These are phyloP conservation scores for Tinea pellionella DNA, from an alignment of 2,888 invertebrate species.

Conservation along the genomic window DNA sequence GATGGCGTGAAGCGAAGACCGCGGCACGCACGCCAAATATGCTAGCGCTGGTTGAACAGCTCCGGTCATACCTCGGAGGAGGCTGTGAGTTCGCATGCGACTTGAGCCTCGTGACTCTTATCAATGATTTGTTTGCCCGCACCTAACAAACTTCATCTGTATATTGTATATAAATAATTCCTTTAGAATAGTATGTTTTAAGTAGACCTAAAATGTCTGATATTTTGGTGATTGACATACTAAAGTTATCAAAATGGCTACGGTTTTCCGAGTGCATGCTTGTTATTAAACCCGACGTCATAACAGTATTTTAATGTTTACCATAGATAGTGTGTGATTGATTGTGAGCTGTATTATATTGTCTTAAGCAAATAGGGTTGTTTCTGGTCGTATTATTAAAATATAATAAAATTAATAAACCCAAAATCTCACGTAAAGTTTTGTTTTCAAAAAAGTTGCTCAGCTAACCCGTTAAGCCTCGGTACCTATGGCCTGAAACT, in stretches of 20 bases:
- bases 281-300: neutral
- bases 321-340: neutral
- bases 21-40: slow-evolving; percentile 57
- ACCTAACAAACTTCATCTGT: neutral
- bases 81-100: slow-evolving; percentile 60
- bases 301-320: neutral
- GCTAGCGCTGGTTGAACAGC: slow-evolving; percentile 68
- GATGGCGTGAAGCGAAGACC: slow-evolving; percentile 62
- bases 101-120: neutral
- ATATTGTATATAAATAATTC: neutral
- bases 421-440: too few relatives aligned
- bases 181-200: neutral
- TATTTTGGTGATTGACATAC: too few relatives aligned
- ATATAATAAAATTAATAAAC: too few relatives aligned
- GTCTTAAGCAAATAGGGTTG: neutral
- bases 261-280: neutral
- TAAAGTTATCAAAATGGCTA: neutral
- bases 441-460: too few relatives aligned
- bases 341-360: neutral
- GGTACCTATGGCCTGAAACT: too few relatives aligned
- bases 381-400: neutral
- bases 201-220: neutral
- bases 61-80: slow-evolving; percentile 64
- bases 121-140: neutral
- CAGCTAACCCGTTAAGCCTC: too few relatives aligned